phyloP scores from a whole-genome alignment of 2,888 invertebrate genomes.

The Vanessa cardui region DNA sequence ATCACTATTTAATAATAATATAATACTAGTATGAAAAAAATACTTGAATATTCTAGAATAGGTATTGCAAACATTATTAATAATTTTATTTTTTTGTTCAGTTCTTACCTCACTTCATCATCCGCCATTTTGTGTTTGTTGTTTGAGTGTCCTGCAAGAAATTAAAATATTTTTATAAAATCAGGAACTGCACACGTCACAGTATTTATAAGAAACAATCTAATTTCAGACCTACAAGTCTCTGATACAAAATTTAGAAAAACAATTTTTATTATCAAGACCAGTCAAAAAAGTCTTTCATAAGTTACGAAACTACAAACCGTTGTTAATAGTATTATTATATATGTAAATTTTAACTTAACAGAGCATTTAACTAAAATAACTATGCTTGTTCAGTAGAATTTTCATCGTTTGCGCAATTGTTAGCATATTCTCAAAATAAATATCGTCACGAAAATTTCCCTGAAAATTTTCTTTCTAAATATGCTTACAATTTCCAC shows the following conservation, averaged over 20 bases:
- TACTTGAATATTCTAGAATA: not conserved
- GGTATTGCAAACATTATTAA: too few relatives aligned
- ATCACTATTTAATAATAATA: not conserved
- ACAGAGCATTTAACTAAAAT: too few relatives aligned
- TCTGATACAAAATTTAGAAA: too few relatives aligned
- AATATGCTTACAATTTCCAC: constrained; percentile 28
- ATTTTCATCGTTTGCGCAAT: too few relatives aligned
- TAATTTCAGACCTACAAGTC: too few relatives aligned
- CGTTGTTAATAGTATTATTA: too few relatives aligned
- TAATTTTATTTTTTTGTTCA: not conserved
- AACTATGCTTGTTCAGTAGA: too few relatives aligned
- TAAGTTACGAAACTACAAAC: too few relatives aligned
- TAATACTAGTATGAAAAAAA: not conserved
- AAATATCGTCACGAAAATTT: constrained; percentile 5
- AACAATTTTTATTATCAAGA: too few relatives aligned
- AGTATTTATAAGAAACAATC: not conserved
- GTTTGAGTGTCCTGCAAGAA: constrained; percentile 83
- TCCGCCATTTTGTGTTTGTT: constrained; percentile 91
- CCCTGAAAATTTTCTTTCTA: constrained; percentile 25
- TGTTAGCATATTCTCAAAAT: not conserved
- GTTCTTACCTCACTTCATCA: constrained; percentile 95
- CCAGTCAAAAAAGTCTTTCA: too few relatives aligned
- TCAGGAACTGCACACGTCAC: not conserved
- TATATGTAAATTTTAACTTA: too few relatives aligned
- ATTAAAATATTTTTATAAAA: not conserved